These are phyloP conservation scores for human DNA, from an alignment of 2,113 vertebrate genomes.

Conservation along the genomic window DNA sequence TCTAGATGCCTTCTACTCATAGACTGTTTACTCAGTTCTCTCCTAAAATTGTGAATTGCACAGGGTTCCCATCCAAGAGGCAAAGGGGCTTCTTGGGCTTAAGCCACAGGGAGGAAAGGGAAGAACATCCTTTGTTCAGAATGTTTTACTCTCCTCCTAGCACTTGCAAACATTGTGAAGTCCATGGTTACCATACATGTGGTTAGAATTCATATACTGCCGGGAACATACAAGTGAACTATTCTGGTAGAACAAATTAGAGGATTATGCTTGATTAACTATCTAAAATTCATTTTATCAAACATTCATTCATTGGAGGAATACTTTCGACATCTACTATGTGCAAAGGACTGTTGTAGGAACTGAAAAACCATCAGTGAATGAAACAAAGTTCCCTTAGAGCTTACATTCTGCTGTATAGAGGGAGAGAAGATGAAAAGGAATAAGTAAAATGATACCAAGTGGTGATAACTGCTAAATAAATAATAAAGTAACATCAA, in stretches of 20 bases:
- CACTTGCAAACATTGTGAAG: background rate
- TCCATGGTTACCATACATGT: background rate
- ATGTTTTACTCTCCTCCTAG: background rate
- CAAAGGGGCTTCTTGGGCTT: background rate
- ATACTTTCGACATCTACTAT: background rate
- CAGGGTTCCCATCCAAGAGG: background rate
- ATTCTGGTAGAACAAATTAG: background rate
- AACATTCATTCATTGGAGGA: background rate
- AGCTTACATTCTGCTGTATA: background rate
- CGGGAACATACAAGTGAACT: background rate
- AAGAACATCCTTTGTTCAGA: background rate
- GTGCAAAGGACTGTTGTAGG: background rate
- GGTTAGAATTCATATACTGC: background rate
- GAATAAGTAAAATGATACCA: background rate
- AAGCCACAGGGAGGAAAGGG: background rate
- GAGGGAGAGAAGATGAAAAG: background rate
- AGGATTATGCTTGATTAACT: background rate
- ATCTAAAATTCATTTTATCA: background rate
- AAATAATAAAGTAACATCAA: background rate
- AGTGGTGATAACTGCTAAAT: background rate
- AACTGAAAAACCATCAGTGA: background rate
- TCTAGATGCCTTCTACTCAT: background rate
- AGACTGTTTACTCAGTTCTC: background rate
- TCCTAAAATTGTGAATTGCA: background rate
- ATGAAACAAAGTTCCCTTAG: background rate